Conservation (phyloP, 92 coral and sea anemone genomes). For the Phenganax subtilis region DNA sequence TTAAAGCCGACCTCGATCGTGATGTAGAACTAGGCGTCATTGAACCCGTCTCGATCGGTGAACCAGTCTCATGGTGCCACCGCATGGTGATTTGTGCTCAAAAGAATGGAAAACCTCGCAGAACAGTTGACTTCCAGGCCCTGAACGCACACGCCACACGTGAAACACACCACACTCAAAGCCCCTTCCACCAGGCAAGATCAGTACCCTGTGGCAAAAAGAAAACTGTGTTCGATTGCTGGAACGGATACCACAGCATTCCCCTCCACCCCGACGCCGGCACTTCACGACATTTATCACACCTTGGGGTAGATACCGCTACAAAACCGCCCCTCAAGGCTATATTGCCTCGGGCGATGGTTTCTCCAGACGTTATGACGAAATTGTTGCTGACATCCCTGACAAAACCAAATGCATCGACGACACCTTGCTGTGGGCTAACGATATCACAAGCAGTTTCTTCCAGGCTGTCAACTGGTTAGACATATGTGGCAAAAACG, state of each 20-base stretch:
- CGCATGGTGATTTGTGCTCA: not conserved
- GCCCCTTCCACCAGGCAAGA: not conserved
- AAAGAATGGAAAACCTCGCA: not conserved
- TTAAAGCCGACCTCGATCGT: not conserved
- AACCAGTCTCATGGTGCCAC: slow-evolving; percentile 5
- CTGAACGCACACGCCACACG: too few species aligned
- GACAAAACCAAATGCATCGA: not conserved
- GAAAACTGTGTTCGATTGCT: too few species aligned
- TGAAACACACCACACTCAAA: too few species aligned
- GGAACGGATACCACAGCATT: not conserved
- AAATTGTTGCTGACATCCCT: too few species aligned
- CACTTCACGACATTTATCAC: not conserved
- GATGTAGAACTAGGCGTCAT: not conserved
- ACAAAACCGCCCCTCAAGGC: not conserved
- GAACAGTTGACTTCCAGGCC: not conserved
- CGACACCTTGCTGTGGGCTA: slow-evolving; percentile 17
- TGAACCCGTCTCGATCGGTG: not conserved
- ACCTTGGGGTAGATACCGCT: not conserved
- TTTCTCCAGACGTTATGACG: too few species aligned
- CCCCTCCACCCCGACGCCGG: not conserved
- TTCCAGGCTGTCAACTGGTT: slow-evolving; percentile 24
- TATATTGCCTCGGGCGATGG: not conserved
- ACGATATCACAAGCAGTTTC: slow-evolving; percentile 6
- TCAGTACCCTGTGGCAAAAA: not conserved
- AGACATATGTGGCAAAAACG: slow-evolving; percentile 23